Evolutionary conservation across 2,888 invertebrate species (phyloP).

Genomic region (Cacoxenus indagator): DNA sequence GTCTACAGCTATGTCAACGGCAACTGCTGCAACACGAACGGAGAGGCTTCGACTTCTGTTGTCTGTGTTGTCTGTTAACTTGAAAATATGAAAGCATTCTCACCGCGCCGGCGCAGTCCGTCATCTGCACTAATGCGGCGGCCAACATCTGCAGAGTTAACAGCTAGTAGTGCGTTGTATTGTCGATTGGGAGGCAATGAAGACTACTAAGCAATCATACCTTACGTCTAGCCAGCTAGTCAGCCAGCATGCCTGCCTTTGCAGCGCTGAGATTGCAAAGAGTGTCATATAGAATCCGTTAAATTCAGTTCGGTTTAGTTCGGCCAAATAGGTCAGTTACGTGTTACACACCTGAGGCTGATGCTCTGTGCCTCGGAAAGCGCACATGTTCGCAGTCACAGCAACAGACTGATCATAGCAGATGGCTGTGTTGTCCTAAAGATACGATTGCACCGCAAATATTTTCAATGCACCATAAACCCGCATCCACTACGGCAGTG

Average conservation of each 20-base stretch:
- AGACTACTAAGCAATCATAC: too few species aligned
- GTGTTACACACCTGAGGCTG: too few species aligned
- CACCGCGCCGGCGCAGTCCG: not conserved
- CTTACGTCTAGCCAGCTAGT: too few species aligned
- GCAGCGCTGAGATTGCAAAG: not conserved
- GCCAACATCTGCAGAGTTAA: not conserved
- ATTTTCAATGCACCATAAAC: too few species aligned
- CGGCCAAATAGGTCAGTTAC: not conserved
- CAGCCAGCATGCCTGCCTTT: not conserved
- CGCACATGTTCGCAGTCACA: too few species aligned
- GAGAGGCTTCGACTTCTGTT: not conserved
- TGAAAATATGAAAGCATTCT: not conserved
- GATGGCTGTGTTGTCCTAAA: too few species aligned
- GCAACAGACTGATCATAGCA: too few species aligned
- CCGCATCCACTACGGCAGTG: too few species aligned
- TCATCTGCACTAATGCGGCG: not conserved
- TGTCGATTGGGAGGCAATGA: not conserved
- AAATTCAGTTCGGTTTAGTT: not conserved
- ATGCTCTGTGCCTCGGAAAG: too few species aligned
- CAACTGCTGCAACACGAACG: not conserved
- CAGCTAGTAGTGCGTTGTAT: not conserved
- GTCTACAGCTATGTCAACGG: conserved; percentile 14
- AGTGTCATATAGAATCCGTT: not conserved
- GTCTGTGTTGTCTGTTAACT: not conserved
- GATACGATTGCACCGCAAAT: too few species aligned